A percentile compares a stretch with the other conserved stretches of the same genome.
Evolutionary conservation across 2,113 vertebrate genomes (phyloP).

Genomic region (Alligator mississippiensis): DNA sequence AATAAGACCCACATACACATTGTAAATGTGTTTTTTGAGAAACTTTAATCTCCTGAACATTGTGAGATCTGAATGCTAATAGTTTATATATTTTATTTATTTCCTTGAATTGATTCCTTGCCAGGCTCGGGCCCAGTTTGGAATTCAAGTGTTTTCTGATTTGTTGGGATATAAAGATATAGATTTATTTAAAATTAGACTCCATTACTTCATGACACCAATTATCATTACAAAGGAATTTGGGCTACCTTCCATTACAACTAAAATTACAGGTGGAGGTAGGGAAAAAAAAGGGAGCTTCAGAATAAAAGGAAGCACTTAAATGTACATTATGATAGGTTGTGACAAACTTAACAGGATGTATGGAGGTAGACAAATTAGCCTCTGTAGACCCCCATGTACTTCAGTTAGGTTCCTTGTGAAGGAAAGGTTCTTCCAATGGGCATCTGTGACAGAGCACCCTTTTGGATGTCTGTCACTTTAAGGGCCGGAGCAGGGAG

Average conservation of each 20-base stretch:
- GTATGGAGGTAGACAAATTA: background rate
- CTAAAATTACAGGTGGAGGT: background rate
- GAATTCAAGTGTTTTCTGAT: constrained; percentile 25
- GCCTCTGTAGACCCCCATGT: background rate
- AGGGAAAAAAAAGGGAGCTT: background rate
- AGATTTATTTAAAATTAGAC: background rate
- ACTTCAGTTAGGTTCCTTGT: background rate
- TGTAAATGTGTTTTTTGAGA: constrained; percentile 32
- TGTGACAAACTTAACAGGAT: background rate
- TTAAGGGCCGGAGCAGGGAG: too few species aligned
- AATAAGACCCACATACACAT: constrained; percentile 1
- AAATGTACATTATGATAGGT: background rate
- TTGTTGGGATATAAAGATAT: constrained; percentile 35
- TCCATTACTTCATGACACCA: constrained; percentile 20
- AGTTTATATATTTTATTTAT: constrained; percentile 40
- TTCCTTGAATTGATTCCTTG: constrained; percentile 47
- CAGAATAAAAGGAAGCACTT: background rate
- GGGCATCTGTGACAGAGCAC: background rate
- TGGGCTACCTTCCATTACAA: constrained; percentile 9
- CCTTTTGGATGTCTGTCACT: too few species aligned
- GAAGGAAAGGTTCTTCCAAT: background rate
- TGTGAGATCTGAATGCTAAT: constrained; percentile 43
- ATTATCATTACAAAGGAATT: constrained; percentile 26
- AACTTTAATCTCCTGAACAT: constrained; percentile 24
- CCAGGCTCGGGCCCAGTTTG: constrained; percentile 27